Evolutionary conservation across 2,888 invertebrate species (phyloP).

Genomic region (Desoria tigrina): DNA sequence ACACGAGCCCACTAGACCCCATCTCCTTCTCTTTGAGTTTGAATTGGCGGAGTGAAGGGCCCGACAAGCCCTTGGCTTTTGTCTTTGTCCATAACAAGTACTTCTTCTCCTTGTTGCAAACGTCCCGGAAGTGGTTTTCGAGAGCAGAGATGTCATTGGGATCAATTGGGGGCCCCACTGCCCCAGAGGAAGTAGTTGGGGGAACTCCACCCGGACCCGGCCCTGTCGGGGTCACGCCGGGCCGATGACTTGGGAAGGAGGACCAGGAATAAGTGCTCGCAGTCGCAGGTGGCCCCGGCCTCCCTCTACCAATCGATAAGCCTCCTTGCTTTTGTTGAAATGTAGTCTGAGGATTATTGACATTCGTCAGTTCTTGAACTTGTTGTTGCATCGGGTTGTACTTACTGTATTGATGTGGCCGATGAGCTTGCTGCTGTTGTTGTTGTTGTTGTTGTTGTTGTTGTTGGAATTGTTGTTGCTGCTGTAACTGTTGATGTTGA

Average conservation of each 20-base stretch:
- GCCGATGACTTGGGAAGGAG: conserved; percentile 36
- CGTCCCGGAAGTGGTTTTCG: conserved; percentile 80
- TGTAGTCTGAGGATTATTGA: too few relatives aligned
- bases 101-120: conserved; percentile 74
- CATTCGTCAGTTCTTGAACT: too few relatives aligned
- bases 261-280: neutral
- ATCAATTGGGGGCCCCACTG: conserved; percentile 30
- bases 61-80: conserved; percentile 42
- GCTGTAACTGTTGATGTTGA: too few relatives aligned
- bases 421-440: too few relatives aligned
- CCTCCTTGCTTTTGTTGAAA: too few relatives aligned
- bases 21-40: conserved; percentile 32
- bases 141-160: conserved; percentile 75
- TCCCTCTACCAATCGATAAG: neutral
- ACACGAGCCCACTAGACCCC: neutral
- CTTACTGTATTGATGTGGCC: too few relatives aligned
- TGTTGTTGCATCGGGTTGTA: too few relatives aligned
- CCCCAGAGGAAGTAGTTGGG: neutral
- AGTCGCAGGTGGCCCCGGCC: neutral
- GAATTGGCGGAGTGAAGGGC: conserved; percentile 46
- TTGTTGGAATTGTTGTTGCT: too few relatives aligned
- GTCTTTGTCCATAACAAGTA: conserved; percentile 72
- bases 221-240: conserved; percentile 38
- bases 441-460: too few relatives aligned
- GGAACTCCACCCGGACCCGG: conserved; percentile 35